Evolutionary conservation across 2,797 vertebrate species (phyloP).

Genomic region (Fratercula arctica): DNA sequence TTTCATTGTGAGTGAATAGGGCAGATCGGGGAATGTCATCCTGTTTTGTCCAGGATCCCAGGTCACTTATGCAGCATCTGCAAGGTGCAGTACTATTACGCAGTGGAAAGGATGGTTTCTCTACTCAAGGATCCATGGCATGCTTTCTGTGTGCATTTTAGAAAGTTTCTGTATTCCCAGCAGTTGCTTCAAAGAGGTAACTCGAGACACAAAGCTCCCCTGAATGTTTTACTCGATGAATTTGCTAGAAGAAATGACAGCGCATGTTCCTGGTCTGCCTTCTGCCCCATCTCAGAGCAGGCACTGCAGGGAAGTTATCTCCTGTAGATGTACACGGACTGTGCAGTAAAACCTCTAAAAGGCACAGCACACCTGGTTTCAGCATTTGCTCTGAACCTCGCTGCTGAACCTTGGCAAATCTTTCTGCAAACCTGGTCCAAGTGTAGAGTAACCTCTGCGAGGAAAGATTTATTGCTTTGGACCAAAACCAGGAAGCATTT

Average conservation of each 20-base stretch:
- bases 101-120: neutral
- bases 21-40: rapidly evolving
- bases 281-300: neutral
- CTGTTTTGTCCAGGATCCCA: neutral
- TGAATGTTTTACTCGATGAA: neutral
- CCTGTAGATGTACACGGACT: neutral
- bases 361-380: neutral
- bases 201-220: rapidly evolving
- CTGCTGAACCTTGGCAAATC: neutral
- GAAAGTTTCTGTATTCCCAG: neutral
- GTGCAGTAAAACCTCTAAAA: neutral
- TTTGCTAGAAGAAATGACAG: neutral
- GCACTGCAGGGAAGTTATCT: neutral
- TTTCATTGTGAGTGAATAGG: neutral
- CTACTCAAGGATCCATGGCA: neutral
- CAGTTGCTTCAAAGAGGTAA: neutral
- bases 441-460: neutral
- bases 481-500: neutral
- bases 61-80: neutral
- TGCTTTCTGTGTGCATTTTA: neutral
- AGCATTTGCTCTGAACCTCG: neutral
- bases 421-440: neutral
- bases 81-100: neutral
- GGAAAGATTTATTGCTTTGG: constrained; percentile 13
- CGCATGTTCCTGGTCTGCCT: neutral